phyloP scores from a whole-genome alignment of 1,140 invertebrate genomes.

The Brachionus paranguensis region DNA sequence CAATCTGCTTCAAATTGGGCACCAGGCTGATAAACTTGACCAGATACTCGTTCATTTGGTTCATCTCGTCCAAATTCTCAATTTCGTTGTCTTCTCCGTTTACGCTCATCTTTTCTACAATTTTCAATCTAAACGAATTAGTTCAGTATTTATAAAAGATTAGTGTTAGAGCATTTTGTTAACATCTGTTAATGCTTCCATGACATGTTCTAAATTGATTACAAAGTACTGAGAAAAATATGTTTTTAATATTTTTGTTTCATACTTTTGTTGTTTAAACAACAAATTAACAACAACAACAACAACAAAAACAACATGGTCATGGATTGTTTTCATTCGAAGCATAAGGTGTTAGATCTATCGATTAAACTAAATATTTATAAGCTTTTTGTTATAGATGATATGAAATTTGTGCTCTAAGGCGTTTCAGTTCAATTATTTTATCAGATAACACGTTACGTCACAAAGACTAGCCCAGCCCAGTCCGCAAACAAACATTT shows the following conservation, averaged over 20 bases:
- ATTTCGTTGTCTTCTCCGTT: not conserved
- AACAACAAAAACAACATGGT: not conserved
- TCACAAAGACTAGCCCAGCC: not conserved
- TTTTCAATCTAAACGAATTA: not conserved
- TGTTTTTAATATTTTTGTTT: not conserved
- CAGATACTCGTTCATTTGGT: constrained; percentile 6
- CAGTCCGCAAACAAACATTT: not conserved
- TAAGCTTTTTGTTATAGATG: not conserved
- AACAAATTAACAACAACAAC: not conserved
- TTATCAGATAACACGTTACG: not conserved
- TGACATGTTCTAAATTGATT: constrained; percentile 38
- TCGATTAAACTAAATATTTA: not conserved
- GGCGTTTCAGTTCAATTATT: not conserved
- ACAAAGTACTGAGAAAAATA: constrained; percentile 26
- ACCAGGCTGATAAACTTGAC: constrained; percentile 1
- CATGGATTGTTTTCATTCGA: not conserved
- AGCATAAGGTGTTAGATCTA: not conserved
- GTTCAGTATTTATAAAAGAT: not conserved
- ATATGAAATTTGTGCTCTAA: not conserved
- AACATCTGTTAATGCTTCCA: constrained; percentile 24
- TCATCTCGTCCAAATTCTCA: not conserved
- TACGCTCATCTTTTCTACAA: not conserved
- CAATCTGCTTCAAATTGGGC: constrained; percentile 34
- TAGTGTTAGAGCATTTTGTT: not conserved
- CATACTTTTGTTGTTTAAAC: not conserved